Conservation (phyloP, 2,888 invertebrate species). For the Sympetrum striolatum region DNA sequence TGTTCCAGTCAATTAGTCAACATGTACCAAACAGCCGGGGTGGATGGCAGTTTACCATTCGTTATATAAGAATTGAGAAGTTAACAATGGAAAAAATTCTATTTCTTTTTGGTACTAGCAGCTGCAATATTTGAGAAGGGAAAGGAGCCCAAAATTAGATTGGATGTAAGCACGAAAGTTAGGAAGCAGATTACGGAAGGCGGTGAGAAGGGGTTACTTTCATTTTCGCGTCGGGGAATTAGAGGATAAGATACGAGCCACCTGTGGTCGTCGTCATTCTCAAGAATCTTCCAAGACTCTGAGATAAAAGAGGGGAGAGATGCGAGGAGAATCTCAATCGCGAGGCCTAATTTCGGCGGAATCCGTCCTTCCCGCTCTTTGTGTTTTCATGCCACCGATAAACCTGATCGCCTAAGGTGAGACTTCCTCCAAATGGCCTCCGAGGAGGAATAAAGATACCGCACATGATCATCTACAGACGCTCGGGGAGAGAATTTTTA, state of each 20-base stretch:
- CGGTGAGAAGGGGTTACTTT: not conserved
- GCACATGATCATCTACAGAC: not conserved
- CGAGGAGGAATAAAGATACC: not conserved
- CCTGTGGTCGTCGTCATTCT: conserved; percentile 1
- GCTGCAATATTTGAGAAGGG: not conserved
- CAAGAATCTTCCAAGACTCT: not conserved
- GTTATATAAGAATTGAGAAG: no score
- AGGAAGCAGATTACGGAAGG: not conserved
- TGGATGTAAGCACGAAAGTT: not conserved
- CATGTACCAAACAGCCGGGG: no score
- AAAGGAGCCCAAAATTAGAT: not conserved
- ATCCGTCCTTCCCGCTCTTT: not conserved
- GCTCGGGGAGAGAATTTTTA: not conserved
- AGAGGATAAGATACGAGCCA: conserved; percentile 27
- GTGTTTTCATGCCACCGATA: not conserved
- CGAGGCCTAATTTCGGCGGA: not conserved
- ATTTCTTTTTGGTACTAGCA: no score
- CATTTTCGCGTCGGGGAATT: not conserved
- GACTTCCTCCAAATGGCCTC: not conserved
- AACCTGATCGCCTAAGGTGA: not conserved
- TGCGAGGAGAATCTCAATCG: not conserved
- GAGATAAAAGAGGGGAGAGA: not conserved
- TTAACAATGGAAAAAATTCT: no score
- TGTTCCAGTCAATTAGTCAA: no score
- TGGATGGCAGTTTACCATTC: no score